Base-by-base conservation (phyloP, 2,888 invertebrate genomes). In the Herminia tarsipennalis region DNA sequence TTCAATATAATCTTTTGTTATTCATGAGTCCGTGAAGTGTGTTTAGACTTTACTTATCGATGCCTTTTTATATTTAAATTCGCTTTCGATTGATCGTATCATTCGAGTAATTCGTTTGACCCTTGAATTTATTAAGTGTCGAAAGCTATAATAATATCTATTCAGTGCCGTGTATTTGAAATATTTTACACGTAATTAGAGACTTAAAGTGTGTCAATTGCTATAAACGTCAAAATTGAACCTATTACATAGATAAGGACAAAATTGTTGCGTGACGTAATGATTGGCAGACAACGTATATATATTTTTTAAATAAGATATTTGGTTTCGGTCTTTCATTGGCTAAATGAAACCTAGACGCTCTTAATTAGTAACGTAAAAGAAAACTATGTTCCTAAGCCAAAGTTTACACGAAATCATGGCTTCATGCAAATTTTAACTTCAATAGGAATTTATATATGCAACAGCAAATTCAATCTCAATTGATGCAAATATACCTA, bases 1-100 rank as follows among this genome's bases (percentile, higher is more conserved):
- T 57, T 59, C 67, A 63, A 67, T 59, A 44, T 63, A 38, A 46
- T 56, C 58, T 62, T 63, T 73, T 76, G 59, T 68, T 59, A 66
- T 68, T 67, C 59, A 66, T 34, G 30, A 44, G 38, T 45, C 30
- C 46, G 44, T 55, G 42, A 55, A 57, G 52, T 51, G 9, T 40
- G 42, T 60, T 52, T 57, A 42, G 46, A 63, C 35, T 56, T 44
- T 46, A 40, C 56, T 36, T 62, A 66, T 66, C 47, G 55, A 66
- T 58, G 46, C 52, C 47, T 55, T 52, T 64, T 66, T 46, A 66
- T 56, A 66, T 64, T 61, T 34, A 64, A 64, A 64, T 61, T 43
- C 29, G 27, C 4, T 40, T 30, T 52, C 34, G 44, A 62, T 61
- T 47, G 47, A 55, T 58, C 47, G 29, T 18, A 29, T 21, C 14